Percentiles rank a stretch among this genome's conserved stretches.
These are phyloP conservation scores for Phortica variegata DNA, from an alignment of 1,140 invertebrate genomes.

Conservation along the genomic window DNA sequence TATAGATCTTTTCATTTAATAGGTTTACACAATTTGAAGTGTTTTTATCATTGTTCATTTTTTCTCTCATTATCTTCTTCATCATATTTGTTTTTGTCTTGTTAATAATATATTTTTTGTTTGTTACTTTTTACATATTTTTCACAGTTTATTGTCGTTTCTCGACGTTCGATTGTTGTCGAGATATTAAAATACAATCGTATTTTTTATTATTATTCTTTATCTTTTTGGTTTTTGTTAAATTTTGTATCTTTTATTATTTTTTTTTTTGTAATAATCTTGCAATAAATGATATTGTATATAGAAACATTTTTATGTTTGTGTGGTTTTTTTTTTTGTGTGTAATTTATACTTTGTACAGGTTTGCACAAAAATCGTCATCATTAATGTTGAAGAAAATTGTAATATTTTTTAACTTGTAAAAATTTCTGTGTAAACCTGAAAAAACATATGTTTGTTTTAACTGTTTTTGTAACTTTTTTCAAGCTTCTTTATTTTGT, in stretches of 20 bases:
- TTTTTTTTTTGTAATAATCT: conserved; percentile 27
- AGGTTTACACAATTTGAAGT: conserved; percentile 43
- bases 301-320: neutral
- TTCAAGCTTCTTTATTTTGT: neutral
- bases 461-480: no score
- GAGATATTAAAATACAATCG: conserved; percentile 57
- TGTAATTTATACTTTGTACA: neutral
- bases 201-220: conserved; percentile 28
- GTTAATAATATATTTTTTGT: conserved; percentile 13
- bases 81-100: conserved; percentile 39
- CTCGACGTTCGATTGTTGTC: conserved; percentile 56
- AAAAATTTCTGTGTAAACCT: no score
- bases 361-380: no score
- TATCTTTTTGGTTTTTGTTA: conserved; percentile 18
- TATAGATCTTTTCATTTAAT: conserved; percentile 29
- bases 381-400: no score
- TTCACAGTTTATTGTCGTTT: conserved; percentile 59
- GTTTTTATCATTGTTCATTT: conserved; percentile 36
- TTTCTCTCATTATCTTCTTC: conserved; percentile 24
- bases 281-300: conserved; percentile 45
- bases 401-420: no score
- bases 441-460: no score
- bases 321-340: conserved; percentile 16
- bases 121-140: conserved; percentile 49
- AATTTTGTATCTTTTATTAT: conserved; percentile 6